Evolutionary conservation across 2,797 vertebrate genomes (phyloP).

Genomic region (Neosilurus hyrtlii): DNA sequence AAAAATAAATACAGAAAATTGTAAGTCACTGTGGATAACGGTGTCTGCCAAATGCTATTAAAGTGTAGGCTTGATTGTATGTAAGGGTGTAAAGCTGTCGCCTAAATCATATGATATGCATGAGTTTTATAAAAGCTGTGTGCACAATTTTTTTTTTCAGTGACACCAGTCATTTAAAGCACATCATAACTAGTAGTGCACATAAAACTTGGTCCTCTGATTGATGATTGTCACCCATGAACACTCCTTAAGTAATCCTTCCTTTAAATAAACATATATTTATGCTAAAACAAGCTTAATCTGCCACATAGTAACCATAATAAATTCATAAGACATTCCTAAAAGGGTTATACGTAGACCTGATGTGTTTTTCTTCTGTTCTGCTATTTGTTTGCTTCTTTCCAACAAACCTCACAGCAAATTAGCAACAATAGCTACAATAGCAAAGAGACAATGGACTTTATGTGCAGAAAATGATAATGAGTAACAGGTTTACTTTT

Average conservation of each 20-base stretch:
- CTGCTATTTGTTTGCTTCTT: background rate
- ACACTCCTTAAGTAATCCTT: background rate
- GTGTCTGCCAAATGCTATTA: too few species aligned
- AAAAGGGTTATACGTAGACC: background rate
- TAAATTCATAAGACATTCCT: background rate
- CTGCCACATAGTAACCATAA: background rate
- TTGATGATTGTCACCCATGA: background rate
- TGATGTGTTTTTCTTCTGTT: background rate
- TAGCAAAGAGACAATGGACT: background rate
- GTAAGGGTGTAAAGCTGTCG: background rate
- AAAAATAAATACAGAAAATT: too few species aligned
- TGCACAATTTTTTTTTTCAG: background rate
- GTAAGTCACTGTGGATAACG: too few species aligned
- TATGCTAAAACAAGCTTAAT: background rate
- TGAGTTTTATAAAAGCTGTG: background rate
- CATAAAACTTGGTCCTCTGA: background rate
- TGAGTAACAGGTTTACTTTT: background rate
- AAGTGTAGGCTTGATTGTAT: background rate
- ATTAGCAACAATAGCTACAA: background rate
- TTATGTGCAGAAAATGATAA: background rate
- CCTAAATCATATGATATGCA: background rate
- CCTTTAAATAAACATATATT: background rate
- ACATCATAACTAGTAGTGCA: background rate
- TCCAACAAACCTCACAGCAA: background rate
- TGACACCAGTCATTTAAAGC: background rate